Evolutionary conservation across 2,888 invertebrate genomes (phyloP).

Genomic region (Nomada fucata): DNA sequence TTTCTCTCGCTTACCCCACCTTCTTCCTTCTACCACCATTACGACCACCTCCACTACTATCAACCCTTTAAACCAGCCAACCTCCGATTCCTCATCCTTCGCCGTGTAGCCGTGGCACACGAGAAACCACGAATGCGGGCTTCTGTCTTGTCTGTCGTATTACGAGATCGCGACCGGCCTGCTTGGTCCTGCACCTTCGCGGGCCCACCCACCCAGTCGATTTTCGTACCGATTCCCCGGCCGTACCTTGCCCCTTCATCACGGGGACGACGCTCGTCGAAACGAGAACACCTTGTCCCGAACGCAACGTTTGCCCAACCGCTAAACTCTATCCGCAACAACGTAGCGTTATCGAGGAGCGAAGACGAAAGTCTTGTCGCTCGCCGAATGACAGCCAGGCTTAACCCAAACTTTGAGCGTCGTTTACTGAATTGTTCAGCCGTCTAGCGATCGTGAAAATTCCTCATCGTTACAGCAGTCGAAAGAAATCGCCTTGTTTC

Average conservation of each 20-base stretch:
- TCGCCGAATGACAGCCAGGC: too few species aligned
- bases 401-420: too few species aligned
- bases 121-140: conserved; percentile 76
- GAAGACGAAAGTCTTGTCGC: too few species aligned
- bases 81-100: conserved; percentile 53
- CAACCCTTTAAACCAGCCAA: conserved; percentile 74
- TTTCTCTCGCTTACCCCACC: conserved; percentile 66
- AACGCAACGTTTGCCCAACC: too few species aligned
- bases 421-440: too few species aligned
- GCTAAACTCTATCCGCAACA: too few species aligned
- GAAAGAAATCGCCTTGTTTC: too few species aligned
- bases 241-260: background rate
- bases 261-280: background rate
- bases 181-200: conserved; percentile 40
- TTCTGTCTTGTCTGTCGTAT: conserved; percentile 71
- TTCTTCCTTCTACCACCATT: conserved; percentile 68
- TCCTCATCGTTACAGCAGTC: too few species aligned
- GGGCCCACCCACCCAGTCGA: conserved; percentile 42
- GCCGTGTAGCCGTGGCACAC: conserved; percentile 68
- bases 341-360: too few species aligned
- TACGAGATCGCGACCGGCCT: conserved; percentile 57
- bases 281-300: background rate
- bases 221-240: conserved; percentile 37
- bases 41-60: conserved; percentile 66
- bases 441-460: too few species aligned